A percentile compares a stretch with the other conserved stretches of the same genome.
Conservation (phyloP, 2,113 vertebrate genomes). For the Bombycilla garrulus region DNA sequence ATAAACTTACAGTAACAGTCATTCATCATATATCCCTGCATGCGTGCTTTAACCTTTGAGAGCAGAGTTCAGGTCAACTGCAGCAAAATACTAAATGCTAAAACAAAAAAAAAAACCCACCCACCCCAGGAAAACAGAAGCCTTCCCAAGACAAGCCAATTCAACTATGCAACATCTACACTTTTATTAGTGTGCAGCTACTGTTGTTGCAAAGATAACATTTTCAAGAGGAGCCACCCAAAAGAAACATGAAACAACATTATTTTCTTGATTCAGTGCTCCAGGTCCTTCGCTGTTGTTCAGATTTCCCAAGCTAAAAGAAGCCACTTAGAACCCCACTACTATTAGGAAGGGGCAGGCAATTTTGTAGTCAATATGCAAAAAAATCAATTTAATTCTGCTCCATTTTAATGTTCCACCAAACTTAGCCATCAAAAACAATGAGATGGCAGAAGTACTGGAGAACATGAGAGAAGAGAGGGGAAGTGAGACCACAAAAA, state of each 20-base stretch:
- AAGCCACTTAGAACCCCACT: background rate
- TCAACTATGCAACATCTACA: background rate
- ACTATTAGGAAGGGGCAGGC: background rate
- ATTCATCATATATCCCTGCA: background rate
- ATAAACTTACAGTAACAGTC: background rate
- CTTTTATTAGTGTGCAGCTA: background rate
- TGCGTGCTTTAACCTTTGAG: background rate
- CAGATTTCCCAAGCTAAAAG: background rate
- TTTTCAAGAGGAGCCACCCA: background rate
- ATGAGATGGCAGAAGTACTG: background rate
- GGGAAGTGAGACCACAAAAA: accelerated
- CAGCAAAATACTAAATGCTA: background rate
- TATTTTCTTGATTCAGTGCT: background rate
- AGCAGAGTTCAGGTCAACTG: background rate
- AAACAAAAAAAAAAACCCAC: background rate
- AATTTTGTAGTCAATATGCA: background rate
- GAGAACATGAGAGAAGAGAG: background rate
- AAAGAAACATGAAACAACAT: background rate
- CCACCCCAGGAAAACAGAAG: background rate
- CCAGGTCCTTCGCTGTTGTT: background rate
- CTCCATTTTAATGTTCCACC: background rate
- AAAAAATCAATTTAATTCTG: background rate
- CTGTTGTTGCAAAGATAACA: background rate
- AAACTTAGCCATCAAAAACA: background rate
- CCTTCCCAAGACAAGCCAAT: background rate